Conservation (phyloP, 2,888 invertebrate species). For the Sphecodes monilicornis region DNA sequence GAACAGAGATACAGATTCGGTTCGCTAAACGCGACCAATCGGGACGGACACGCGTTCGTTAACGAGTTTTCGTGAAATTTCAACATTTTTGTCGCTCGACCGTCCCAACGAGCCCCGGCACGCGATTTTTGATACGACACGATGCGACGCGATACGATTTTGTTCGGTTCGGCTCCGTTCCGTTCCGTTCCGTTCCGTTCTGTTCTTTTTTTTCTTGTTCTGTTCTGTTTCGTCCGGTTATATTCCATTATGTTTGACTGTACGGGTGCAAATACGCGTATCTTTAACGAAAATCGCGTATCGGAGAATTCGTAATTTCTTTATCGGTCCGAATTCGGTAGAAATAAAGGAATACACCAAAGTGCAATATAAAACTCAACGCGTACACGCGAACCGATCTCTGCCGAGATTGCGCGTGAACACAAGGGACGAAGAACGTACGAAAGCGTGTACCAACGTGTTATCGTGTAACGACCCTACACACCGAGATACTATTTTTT, state of each 20-base stretch:
- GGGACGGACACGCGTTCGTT: background rate
- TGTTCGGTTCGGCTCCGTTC: too few relatives aligned
- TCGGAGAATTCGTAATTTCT: constrained; percentile 25
- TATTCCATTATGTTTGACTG: background rate
- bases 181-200: too few relatives aligned
- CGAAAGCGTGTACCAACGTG: constrained; percentile 3
- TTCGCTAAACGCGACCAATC: background rate
- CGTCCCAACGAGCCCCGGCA: background rate
- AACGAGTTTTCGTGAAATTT: background rate
- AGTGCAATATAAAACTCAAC: constrained; percentile 78
- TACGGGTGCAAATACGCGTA: background rate
- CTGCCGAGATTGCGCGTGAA: constrained; percentile 33
- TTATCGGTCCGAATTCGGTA: constrained; percentile 10
- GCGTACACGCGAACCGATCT: constrained; percentile 30
- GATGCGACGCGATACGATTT: background rate
- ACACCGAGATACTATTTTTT: constrained; percentile 68
- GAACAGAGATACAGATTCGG: background rate
- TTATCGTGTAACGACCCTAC: constrained; percentile 6
- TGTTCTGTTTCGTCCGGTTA: too few relatives aligned
- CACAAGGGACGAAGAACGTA: background rate
- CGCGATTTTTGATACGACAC: background rate
- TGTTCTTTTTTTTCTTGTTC: too few relatives aligned
- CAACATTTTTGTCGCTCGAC: background rate
- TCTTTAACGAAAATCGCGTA: background rate
- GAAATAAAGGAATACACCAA: constrained; percentile 74